Base-by-base conservation (phyloP, 2,888 invertebrate genomes). In the Volucella zonaria region DNA sequence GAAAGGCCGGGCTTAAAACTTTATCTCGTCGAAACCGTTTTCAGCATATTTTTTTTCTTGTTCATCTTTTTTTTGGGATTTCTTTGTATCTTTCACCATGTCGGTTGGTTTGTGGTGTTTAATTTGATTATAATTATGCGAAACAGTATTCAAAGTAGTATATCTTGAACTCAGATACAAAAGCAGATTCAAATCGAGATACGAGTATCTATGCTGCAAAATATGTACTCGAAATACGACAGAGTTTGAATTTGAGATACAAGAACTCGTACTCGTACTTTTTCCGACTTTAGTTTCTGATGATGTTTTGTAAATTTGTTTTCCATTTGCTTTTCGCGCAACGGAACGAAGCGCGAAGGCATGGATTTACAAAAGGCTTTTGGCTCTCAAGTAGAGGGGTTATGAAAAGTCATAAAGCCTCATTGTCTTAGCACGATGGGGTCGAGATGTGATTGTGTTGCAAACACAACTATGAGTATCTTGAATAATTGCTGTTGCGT, bases 391-490 rank as follows among this genome's bases (percentile, higher is more conserved):
- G 59, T 11, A 43, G 51, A 58, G 59, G 70, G 75, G 80, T 83
- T 83, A 80, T 52, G 75, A 80, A 83, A 80, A 83, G 83, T 76
- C 83, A 80, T 83, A 80, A 83, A 80, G 83, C 49, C 67, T 67
- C 54, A 80, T 83, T 83, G 80, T 75, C 75, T 83, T 75, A 12
- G 59, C 59, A 68, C 38, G 78, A 31, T 31, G 31, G 31, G 4
- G 31, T 31, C 6, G 31, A 31, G 31, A 31, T 31, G 31, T 31
- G 31, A 31, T 31, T 31, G 31, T 6, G 56, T 51, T 56, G 42
- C 10, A 49, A 47, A 40, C 56, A 42, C 45, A 54, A 49, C 52
- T 62, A 54, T 68, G 68, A 40, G 23, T 45, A 11, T 45, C n/a
- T 42, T 45, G 45, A 43, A 58, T 58, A 11, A 51, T 11, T 23